Evolutionary conservation across 2,888 invertebrate species (phyloP).

Genomic region (Drosophila picticornis): DNA sequence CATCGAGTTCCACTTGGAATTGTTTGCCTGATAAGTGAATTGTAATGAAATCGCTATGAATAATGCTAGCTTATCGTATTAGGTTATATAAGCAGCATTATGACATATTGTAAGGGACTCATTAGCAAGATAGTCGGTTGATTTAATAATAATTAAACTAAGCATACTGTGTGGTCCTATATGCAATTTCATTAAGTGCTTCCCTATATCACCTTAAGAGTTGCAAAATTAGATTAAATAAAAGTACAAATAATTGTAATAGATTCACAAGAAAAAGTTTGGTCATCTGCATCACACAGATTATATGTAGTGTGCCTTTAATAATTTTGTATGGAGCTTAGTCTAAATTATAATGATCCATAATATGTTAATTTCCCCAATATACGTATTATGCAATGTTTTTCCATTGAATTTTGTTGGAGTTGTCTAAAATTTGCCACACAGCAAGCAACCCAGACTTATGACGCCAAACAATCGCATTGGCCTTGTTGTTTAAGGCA

Average conservation of each 20-base stretch:
- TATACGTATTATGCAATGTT: conserved; percentile 10
- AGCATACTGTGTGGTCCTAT: background rate
- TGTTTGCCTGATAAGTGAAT: conserved; percentile 36
- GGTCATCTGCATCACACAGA: background rate
- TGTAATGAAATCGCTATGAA: conserved; percentile 50
- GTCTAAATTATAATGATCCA: background rate
- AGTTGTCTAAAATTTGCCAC: conserved; percentile 35
- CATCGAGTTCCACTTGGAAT: conserved; percentile 17
- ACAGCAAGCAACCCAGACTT: conserved; percentile 69
- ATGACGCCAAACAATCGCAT: conserved; percentile 52
- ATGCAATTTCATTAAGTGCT: background rate
- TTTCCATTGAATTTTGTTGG: conserved; percentile 13
- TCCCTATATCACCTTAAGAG: background rate
- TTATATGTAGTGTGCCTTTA: background rate
- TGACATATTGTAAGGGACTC: background rate
- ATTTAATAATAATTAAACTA: background rate
- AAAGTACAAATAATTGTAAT: background rate
- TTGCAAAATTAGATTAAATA: background rate
- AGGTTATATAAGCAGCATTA: conserved; percentile 10
- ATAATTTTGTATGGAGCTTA: background rate
- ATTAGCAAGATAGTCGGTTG: background rate
- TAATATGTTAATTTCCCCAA: background rate
- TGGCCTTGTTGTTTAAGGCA: conserved; percentile 20
- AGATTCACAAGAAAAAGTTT: too few relatives aligned
- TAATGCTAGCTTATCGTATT: conserved; percentile 56